Evolutionary conservation across 2,888 invertebrate genomes (phyloP).

Genomic region (Allygus modestus): DNA sequence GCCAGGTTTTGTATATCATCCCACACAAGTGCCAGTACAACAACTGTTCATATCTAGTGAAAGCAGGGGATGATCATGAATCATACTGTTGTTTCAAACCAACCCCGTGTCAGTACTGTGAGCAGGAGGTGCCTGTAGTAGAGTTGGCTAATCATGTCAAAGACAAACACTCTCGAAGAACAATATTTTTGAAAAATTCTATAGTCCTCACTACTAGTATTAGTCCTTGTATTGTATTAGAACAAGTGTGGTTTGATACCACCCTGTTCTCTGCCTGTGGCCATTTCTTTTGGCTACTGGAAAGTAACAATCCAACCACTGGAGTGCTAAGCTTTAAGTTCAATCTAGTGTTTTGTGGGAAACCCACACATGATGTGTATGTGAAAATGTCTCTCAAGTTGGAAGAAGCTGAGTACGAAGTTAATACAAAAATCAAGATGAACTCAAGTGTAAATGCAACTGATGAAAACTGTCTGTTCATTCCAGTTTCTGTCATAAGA

Average conservation of each 20-base stretch:
- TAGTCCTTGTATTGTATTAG: too few relatives aligned
- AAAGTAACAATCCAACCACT: not conserved
- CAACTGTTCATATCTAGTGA: not conserved
- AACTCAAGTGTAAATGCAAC: not conserved
- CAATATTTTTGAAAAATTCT: too few relatives aligned
- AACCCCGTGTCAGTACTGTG: not conserved
- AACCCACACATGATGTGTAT: not conserved
- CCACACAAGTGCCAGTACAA: not conserved
- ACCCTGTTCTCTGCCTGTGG: not conserved
- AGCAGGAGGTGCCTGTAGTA: not conserved
- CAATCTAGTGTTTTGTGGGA: not conserved
- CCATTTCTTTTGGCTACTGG: not conserved
- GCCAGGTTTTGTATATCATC: not conserved
- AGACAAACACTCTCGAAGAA: not conserved
- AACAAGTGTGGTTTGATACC: too few relatives aligned
- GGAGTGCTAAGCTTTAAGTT: not conserved
- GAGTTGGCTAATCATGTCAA: not conserved
- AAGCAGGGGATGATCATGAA: not conserved
- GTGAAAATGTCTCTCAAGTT: not conserved
- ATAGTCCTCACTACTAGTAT: too few relatives aligned
- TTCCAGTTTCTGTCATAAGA: not conserved
- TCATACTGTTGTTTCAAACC: not conserved
- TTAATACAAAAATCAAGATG: not conserved
- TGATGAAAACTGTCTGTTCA: not conserved
- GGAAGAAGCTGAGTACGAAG: not conserved